These are phyloP conservation scores for Apantesis nais DNA, from an alignment of 2,888 invertebrate species.

Conservation along the genomic window DNA sequence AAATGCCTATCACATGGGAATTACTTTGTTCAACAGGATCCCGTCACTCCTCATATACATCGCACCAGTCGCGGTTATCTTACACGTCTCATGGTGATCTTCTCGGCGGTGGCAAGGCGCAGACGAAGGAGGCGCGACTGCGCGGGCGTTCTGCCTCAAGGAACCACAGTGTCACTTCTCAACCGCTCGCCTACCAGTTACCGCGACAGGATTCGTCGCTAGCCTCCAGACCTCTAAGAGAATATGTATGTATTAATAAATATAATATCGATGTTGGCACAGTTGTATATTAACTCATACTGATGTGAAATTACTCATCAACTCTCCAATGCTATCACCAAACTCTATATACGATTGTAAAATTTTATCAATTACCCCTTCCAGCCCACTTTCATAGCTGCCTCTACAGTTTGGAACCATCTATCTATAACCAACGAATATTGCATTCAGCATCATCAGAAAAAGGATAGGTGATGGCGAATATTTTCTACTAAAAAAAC, in stretches of 20 bases:
- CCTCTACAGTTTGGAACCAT: not conserved
- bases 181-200: constrained; percentile 80
- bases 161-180: constrained; percentile 88
- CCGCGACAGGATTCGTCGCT: constrained; percentile 85
- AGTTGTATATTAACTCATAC: not conserved
- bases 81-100: constrained; percentile 98
- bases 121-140: constrained; percentile 95
- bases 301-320: not conserved
- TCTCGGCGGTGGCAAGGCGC: constrained; percentile 89
- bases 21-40: constrained; percentile 85
- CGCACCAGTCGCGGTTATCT: constrained; percentile 96
- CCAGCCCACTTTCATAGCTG: not conserved
- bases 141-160: constrained; percentile 90
- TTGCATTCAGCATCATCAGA: not conserved
- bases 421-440: not conserved
- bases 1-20: not conserved
- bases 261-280: not conserved
- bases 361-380: not conserved
- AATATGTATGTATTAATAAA: constrained; percentile 87
- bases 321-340: not conserved
- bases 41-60: constrained; percentile 97
- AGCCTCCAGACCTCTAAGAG: constrained; percentile 88
- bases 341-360: not conserved
- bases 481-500: not conserved
- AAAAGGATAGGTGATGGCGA: not conserved